A percentile compares a stretch with the other conserved stretches of the same genome.
Conservation (phyloP, 2,888 invertebrate species). For the Druceiella hillmani region DNA sequence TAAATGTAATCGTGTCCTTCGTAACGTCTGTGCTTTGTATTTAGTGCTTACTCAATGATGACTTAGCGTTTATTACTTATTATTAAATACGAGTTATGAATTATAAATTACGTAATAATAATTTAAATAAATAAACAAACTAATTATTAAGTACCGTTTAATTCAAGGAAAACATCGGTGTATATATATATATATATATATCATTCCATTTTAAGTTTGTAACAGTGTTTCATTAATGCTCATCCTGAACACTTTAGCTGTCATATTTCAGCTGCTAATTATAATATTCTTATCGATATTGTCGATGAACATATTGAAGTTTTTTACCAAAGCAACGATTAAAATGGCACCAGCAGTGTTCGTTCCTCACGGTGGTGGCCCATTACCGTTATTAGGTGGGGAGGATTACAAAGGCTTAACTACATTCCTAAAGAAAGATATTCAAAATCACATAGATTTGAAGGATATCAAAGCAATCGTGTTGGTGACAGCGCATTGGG, state of each 20-base stretch:
- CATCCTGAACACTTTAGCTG: conserved; percentile 40
- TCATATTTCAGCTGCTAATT: conserved; percentile 38
- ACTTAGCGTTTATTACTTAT: no score
- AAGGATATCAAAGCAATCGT: conserved; percentile 41
- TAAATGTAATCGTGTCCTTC: no score
- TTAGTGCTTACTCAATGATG: no score
- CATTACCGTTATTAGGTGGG: conserved; percentile 41
- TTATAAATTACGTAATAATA: no score
- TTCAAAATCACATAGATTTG: conserved; percentile 38
- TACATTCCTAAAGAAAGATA: conserved; percentile 36
- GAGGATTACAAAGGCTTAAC: conserved; percentile 39
- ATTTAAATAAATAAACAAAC: no score
- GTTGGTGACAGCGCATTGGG: conserved; percentile 46
- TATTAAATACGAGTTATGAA: no score
- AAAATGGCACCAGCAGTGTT: conserved; percentile 45
- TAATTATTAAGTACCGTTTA: no score
- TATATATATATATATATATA: no score
- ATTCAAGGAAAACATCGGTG: no score
- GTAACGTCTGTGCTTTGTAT: no score
- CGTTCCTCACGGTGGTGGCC: conserved; percentile 47
- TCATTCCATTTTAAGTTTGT: no score
- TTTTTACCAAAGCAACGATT: conserved; percentile 33
- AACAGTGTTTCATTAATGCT: no score
- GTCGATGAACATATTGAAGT: conserved; percentile 43
- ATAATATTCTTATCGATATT: conserved; percentile 43